Evolutionary conservation across 2,797 vertebrate genomes (phyloP).

Genomic region (Gambusia yucatana): DNA sequence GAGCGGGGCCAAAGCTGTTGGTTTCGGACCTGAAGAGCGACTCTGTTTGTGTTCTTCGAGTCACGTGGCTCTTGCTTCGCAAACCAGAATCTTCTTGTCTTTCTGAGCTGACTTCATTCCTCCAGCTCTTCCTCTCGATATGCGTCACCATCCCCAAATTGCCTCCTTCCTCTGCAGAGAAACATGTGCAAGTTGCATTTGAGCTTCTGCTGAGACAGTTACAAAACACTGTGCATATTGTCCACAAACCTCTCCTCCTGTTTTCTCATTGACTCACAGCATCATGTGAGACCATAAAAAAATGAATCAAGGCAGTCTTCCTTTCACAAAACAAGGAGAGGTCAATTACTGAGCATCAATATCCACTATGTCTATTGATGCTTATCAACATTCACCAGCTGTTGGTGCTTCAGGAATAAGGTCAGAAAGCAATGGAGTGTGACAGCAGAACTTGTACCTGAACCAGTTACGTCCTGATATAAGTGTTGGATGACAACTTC

Average conservation of each 20-base stretch:
- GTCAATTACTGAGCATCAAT: conserved; percentile 27
- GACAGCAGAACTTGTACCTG: not conserved
- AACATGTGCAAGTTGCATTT: conserved; percentile 39
- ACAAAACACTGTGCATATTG: conserved; percentile 42
- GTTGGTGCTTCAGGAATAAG: conserved; percentile 11
- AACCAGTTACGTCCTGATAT: not conserved
- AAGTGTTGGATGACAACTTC: conserved; percentile 1
- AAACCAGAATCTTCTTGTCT: conserved; percentile 49
- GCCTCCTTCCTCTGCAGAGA: conserved; percentile 38
- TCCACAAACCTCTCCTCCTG: conserved; percentile 12
- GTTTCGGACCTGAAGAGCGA: not conserved
- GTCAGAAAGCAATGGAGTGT: not conserved
- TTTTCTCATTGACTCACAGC: conserved; percentile 11
- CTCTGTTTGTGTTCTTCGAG: conserved; percentile 22
- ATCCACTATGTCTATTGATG: conserved; percentile 7
- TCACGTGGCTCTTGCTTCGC: conserved; percentile 54
- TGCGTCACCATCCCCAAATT: conserved; percentile 56
- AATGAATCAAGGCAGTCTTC: conserved; percentile 21
- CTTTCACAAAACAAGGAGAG: conserved; percentile 52
- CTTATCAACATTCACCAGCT: conserved; percentile 3
- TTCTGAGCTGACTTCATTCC: conserved; percentile 52
- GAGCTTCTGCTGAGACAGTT: conserved; percentile 42
- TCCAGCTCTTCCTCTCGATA: conserved; percentile 35
- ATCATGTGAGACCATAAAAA: conserved; percentile 59
- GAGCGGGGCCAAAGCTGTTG: conserved; percentile 4